Percentiles rank a stretch among this genome's conserved stretches.
Conservation (phyloP, 2,113 vertebrate species). For the Strix uralensis region DNA sequence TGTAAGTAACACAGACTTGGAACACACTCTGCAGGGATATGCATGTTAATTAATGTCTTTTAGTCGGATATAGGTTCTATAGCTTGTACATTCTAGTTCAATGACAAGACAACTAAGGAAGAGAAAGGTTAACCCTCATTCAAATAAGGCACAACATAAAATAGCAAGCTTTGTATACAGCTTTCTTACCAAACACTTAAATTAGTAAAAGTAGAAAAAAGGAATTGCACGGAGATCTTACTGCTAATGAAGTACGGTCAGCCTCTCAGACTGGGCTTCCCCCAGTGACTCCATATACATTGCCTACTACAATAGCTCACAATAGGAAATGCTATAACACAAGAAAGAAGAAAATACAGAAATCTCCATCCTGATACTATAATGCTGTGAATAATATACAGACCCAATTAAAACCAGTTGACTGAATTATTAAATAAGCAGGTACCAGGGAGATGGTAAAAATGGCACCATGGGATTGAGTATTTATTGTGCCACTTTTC, state of each 20-base stretch:
- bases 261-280: not conserved
- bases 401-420: not conserved
- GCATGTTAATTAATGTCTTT: not conserved
- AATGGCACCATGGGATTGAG: not conserved
- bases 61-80: not conserved
- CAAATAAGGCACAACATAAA: not conserved
- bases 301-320: not conserved
- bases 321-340: not conserved
- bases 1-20: not conserved
- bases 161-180: not conserved
- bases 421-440: not conserved
- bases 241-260: rapidly evolving
- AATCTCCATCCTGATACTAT: not conserved
- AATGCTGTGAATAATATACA: not conserved
- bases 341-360: not conserved
- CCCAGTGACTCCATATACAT: not conserved
- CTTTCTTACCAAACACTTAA: not conserved
- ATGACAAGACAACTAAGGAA: not conserved
- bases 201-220: not conserved
- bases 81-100: not conserved
- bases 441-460: not conserved
- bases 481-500: not conserved
- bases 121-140: not conserved
- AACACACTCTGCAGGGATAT: not conserved
- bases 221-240: not conserved